Percentiles rank a stretch among this genome's conserved stretches.
Conservation (phyloP, 2,888 invertebrate genomes). For the Leptogaster cylindrica region DNA sequence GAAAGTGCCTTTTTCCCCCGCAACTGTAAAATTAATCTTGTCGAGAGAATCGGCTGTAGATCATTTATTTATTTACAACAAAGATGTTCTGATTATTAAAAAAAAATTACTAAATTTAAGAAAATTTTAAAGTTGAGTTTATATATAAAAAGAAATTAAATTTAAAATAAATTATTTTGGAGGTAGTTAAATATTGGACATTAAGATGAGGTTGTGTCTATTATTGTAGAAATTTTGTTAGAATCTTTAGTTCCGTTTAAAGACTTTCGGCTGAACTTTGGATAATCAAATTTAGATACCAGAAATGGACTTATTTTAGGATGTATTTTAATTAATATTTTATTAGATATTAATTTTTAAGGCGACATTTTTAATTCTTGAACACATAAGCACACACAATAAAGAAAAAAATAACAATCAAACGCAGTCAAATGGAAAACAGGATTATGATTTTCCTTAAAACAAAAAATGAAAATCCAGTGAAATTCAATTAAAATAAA, state of each 20-base stretch:
- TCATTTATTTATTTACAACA: conserved; percentile 22
- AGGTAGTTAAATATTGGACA: conserved; percentile 32
- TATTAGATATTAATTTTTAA: conserved; percentile 24
- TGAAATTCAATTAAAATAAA: not conserved
- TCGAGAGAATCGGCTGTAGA: conserved; percentile 16
- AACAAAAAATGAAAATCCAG: conserved; percentile 10
- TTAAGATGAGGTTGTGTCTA: conserved; percentile 46
- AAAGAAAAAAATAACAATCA: not conserved
- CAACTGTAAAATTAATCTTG: conserved; percentile 16
- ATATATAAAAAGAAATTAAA: conserved; percentile 43
- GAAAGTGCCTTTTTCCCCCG: conserved; percentile 52
- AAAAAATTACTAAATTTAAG: conserved; percentile 32
- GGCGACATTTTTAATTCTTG: conserved; percentile 28
- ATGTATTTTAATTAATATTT: conserved; percentile 14
- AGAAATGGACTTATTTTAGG: conserved; percentile 18
- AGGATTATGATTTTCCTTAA: conserved; percentile 24
- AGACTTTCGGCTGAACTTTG: conserved; percentile 56
- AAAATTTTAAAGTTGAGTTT: conserved; percentile 32
- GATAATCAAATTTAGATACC: conserved; percentile 42
- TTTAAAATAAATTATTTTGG: conserved; percentile 38
- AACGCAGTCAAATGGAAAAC: not conserved
- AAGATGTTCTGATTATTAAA: conserved; percentile 43
- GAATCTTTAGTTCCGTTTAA: conserved; percentile 49
- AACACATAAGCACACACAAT: conserved; percentile 19
- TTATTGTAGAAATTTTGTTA: conserved; percentile 30